These are phyloP conservation scores for Apotomis betuletana DNA, from an alignment of 2,888 invertebrate genomes.

Conservation along the genomic window DNA sequence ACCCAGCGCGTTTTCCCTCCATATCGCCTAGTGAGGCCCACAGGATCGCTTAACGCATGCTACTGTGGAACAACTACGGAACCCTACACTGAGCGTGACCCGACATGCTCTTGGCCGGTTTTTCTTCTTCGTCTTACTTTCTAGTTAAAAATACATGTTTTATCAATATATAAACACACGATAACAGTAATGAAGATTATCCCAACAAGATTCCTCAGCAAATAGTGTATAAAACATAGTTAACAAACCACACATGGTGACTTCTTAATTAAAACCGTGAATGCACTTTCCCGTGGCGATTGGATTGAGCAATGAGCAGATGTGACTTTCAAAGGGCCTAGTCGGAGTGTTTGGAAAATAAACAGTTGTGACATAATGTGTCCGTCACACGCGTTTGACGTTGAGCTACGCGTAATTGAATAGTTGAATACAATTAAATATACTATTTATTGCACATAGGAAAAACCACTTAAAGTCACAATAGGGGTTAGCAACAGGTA, in stretches of 20 bases:
- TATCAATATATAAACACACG: not conserved
- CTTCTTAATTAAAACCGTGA: slow-evolving; percentile 30
- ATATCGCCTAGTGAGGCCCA: too few relatives aligned
- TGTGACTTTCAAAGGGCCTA: slow-evolving; percentile 10
- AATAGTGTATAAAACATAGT: not conserved
- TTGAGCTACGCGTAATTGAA: not conserved
- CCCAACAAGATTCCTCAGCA: not conserved
- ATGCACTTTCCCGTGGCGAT: slow-evolving; percentile 36
- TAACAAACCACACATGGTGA: slow-evolving; percentile 28
- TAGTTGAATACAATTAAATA: too few relatives aligned
- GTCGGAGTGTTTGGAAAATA: not conserved
- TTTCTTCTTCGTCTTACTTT: too few relatives aligned
- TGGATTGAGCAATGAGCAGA: slow-evolving; percentile 37
- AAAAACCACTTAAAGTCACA: too few relatives aligned
- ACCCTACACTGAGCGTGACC: too few relatives aligned
- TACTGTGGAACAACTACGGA: too few relatives aligned
- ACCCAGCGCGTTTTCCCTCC: too few relatives aligned
- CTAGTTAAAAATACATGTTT: not conserved
- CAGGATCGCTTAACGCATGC: too few relatives aligned
- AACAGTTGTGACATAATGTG: not conserved
- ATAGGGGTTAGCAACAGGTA: too few relatives aligned
- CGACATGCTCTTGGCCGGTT: too few relatives aligned
- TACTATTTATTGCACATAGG: too few relatives aligned
- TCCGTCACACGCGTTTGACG: not conserved
- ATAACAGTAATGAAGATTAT: not conserved